Base-by-base conservation (phyloP, 2,888 invertebrate species). In the Tanypteryx hageni region DNA sequence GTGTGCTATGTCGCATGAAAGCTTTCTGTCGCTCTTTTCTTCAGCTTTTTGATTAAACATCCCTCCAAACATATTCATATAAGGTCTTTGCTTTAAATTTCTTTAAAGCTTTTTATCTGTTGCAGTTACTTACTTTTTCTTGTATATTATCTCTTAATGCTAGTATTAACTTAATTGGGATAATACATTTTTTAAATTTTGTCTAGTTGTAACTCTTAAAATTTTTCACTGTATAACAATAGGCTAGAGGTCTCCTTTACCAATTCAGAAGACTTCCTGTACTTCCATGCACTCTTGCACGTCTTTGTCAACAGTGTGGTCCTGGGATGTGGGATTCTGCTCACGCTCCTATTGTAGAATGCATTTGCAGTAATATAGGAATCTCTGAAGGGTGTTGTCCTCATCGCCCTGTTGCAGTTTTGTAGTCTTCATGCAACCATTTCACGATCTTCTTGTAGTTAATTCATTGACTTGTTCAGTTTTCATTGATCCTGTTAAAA, bases 291-390 rank as follows among this genome's bases (percentile, higher is more conserved):
- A 98, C 98, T 0, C 95, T 99, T 91, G 97, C 97, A 11, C 98
- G 98, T 18, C 96, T 99, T 94, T 99, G 99, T 95, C 97, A 98
- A 94, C 97, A 98, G 92, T 98, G 98, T 94, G 98, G 98, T 0
- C 98, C 98, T 0, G 99, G 98, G 7, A 98, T 98, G 96, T 99
- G 99, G 99, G 99, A 99, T 95, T 98, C 98, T 92, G 97, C 98
- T 9, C 98, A 98, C 95, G 97, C 98, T 93, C 99, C 99, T 0
- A 97, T 97, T 56, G 97, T 99, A 68, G 98, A 98, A 94, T 99
- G 99, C 94, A 94, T 94, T 10, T 95, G 95, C 14, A 93, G 93
- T 86, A 57, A 92, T 58, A 68, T n/a, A 89, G 89, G 64, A 11
- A 27, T 64, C 59, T 89, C 89, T 13, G 89, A 64, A 64, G 89